Percentiles rank a stretch among this genome's conserved stretches.
Evolutionary conservation across 2,113 vertebrate genomes (phyloP).

Genomic region (Tenebrosternarchus preto): DNA sequence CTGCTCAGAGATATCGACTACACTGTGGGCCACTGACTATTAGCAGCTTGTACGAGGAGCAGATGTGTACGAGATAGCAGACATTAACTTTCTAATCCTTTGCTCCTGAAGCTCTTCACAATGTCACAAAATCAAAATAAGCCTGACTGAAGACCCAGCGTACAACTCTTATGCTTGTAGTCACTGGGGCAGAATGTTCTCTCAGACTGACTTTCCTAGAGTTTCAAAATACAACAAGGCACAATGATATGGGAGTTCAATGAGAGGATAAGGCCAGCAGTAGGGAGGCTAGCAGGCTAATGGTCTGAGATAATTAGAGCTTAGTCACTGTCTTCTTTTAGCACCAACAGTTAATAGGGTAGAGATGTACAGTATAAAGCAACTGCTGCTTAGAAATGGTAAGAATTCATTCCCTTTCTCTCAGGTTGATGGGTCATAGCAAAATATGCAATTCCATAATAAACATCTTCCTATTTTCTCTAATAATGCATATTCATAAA

Average conservation of each 20-base stretch:
- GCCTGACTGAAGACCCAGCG: not conserved
- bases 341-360: not conserved
- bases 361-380: not conserved
- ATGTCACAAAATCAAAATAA: not conserved
- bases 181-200: too few relatives aligned
- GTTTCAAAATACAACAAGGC: too few relatives aligned
- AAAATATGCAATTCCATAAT: not conserved
- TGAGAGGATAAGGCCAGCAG: not conserved
- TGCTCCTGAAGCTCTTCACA: not conserved
- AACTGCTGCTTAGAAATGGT: not conserved
- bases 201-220: too few relatives aligned
- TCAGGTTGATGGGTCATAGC: not conserved
- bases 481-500: not conserved
- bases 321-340: not conserved
- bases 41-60: slow-evolving; percentile 31
- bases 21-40: slow-evolving; percentile 12
- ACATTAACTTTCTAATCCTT: not conserved
- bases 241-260: not conserved
- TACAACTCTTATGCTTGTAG: not conserved
- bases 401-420: too few relatives aligned
- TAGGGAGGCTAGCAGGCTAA: not conserved
- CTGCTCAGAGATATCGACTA: slow-evolving; percentile 25
- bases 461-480: not conserved
- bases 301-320: not conserved
- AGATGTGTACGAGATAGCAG: slow-evolving; percentile 22